Percentiles rank a stretch among this genome's conserved stretches.
phyloP scores from a whole-genome alignment of 1,140 invertebrate genomes.

The Drosophila tsacasi region DNA sequence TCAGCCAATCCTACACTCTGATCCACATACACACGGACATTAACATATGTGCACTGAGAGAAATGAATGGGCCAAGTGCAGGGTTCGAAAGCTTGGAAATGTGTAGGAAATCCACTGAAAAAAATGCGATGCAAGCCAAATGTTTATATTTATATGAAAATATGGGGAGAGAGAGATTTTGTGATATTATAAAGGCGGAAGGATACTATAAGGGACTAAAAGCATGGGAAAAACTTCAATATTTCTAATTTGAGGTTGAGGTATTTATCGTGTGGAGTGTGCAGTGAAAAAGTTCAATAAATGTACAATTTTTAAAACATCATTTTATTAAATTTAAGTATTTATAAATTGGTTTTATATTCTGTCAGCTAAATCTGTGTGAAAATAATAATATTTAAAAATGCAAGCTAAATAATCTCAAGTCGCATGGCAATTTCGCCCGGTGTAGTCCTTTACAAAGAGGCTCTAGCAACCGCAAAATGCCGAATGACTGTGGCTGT shows the following conservation, averaged over 20 bases:
- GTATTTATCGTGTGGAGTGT: not conserved
- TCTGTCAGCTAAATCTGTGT: not conserved
- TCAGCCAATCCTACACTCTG: constrained; percentile 22
- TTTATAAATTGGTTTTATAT: not conserved
- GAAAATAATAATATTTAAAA: not conserved
- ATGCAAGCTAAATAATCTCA: not conserved
- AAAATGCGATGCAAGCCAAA: constrained; percentile 17
- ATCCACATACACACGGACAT: constrained; percentile 16
- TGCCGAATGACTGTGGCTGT: constrained; percentile 38
- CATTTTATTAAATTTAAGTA: not conserved
- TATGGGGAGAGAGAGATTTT: not conserved
- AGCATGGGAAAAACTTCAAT: no score
- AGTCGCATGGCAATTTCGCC: not conserved
- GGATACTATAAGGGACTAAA: not conserved
- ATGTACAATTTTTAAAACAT: not conserved
- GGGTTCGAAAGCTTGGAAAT: constrained; percentile 10
- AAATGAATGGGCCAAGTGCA: constrained; percentile 22
- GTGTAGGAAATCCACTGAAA: constrained; percentile 15
- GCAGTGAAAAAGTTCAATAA: not conserved
- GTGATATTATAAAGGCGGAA: not conserved
- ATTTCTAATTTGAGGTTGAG: not conserved
- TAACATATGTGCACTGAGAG: constrained; percentile 18
- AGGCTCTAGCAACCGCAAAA: constrained; percentile 36
- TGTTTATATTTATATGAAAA: constrained; percentile 6
- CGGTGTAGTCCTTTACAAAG: constrained; percentile 9